A percentile compares a stretch with the other conserved stretches of the same genome.
These are phyloP conservation scores for Dryoscopus gambensis DNA, from an alignment of 2,113 vertebrate genomes.

Conservation along the genomic window DNA sequence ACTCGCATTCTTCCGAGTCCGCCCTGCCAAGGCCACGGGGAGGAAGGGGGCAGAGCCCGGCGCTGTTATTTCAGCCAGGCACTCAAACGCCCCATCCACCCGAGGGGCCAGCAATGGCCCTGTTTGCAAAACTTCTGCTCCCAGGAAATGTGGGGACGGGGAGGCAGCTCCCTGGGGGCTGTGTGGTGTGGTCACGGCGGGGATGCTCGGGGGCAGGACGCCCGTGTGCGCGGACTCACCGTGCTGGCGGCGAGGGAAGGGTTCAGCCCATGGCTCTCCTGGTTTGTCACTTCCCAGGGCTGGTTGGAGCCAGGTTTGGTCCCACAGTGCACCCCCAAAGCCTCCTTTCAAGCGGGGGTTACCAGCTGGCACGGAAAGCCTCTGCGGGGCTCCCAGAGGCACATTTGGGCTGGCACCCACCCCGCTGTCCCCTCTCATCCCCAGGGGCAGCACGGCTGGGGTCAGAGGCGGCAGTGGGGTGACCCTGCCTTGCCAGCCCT, in stretches of 20 bases:
- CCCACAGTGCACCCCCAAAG: background rate
- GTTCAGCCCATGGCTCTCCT: background rate
- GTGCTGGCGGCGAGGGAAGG: background rate
- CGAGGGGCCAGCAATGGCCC: background rate
- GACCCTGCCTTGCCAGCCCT: background rate
- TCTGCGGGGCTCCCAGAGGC: background rate
- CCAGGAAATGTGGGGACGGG: background rate
- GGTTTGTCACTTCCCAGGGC: background rate
- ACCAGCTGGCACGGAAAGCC: background rate
- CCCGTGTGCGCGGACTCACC: accelerated
- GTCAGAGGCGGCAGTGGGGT: background rate
- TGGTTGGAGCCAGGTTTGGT: background rate
- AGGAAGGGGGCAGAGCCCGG: background rate
- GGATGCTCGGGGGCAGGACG: background rate
- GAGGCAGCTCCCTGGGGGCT: background rate
- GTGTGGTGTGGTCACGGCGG: background rate
- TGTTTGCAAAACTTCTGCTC: background rate
- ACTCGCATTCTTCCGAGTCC: slow-evolving; percentile 53
- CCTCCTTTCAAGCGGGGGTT: background rate
- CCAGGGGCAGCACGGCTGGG: accelerated
- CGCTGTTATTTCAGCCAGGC: background rate
- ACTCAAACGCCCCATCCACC: background rate
- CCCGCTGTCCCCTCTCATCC: accelerated
- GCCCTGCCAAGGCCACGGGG: slow-evolving; percentile 30
- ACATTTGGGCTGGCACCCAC: accelerated